These are phyloP conservation scores for Acrocyrtus sp. DNA, from an alignment of 2,888 invertebrate species.

Conservation along the genomic window DNA sequence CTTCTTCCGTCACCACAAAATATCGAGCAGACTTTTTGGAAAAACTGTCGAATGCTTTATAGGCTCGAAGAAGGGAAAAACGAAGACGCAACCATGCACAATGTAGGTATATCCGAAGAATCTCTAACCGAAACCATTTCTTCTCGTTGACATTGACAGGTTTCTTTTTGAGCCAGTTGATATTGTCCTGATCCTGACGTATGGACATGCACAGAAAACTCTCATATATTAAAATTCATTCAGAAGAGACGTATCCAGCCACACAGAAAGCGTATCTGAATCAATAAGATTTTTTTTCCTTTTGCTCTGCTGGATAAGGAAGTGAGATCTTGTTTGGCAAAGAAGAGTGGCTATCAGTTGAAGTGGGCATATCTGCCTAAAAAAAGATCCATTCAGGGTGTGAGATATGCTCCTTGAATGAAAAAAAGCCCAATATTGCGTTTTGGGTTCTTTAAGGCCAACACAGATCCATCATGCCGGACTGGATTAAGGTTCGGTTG, in stretches of 20 bases:
- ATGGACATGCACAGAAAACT: not conserved
- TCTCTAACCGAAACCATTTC: not conserved
- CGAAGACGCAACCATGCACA: too few species aligned
- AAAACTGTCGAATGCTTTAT: too few species aligned
- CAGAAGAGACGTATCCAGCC: too few species aligned
- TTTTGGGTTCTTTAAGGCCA: slow-evolving; percentile 2
- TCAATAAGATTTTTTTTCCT: not conserved
- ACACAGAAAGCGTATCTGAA: too few species aligned
- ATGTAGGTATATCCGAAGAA: not conserved
- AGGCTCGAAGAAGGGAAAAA: not conserved
- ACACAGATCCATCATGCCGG: not conserved
- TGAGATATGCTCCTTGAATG: too few species aligned
- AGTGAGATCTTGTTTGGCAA: not conserved
- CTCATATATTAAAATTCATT: not conserved
- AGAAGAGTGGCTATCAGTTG: too few species aligned
- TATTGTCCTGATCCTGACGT: not conserved
- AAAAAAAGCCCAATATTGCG: too few species aligned
- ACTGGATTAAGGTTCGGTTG: not conserved
- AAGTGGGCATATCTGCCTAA: too few species aligned
- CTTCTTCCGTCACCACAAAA: too few species aligned
- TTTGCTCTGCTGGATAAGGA: not conserved
- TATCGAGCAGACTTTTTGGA: too few species aligned
- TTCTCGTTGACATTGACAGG: slow-evolving; percentile 21
- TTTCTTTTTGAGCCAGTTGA: not conserved
- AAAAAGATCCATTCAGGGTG: too few species aligned